These are phyloP conservation scores for Isaurus tuberculatus DNA, from an alignment of 92 coral and sea anemone species.

Conservation along the genomic window DNA sequence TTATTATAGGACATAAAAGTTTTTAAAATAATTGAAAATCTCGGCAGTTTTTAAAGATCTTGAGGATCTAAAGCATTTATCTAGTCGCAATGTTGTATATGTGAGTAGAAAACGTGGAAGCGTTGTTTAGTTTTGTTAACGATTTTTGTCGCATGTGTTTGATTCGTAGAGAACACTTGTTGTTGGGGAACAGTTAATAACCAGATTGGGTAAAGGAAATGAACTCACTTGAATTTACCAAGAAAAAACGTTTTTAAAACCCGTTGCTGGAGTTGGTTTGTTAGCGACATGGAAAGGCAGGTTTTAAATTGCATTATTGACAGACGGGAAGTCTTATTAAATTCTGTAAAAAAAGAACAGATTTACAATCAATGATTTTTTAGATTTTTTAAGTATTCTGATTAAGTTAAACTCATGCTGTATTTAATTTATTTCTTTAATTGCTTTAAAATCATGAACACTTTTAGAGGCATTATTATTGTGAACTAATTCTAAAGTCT, in stretches of 20 bases:
- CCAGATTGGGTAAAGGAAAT: background rate
- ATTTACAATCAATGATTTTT: no score
- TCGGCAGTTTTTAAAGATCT: background rate
- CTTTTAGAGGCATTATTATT: no score
- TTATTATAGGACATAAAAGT: background rate
- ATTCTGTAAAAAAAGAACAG: no score
- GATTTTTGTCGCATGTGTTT: background rate
- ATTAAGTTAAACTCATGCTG: no score
- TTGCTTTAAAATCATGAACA: no score
- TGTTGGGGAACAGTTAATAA: slow-evolving; percentile 6
- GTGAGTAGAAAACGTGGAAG: background rate
- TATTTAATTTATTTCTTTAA: no score
- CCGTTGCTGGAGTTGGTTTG: background rate
- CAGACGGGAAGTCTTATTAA: no score
- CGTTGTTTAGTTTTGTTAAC: background rate
- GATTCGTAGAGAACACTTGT: background rate
- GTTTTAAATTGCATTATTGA: no score
- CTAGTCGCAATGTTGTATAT: background rate
- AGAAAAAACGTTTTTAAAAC: background rate
- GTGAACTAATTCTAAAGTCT: no score
- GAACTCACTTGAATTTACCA: background rate
- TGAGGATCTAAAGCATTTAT: background rate
- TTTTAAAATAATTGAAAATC: background rate
- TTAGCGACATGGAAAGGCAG: background rate
- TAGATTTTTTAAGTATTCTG: no score